A percentile compares a stretch with the other conserved stretches of the same genome.
These are phyloP conservation scores for Erinaceus europaeus DNA, from an alignment of 2,113 vertebrate genomes.

Conservation along the genomic window DNA sequence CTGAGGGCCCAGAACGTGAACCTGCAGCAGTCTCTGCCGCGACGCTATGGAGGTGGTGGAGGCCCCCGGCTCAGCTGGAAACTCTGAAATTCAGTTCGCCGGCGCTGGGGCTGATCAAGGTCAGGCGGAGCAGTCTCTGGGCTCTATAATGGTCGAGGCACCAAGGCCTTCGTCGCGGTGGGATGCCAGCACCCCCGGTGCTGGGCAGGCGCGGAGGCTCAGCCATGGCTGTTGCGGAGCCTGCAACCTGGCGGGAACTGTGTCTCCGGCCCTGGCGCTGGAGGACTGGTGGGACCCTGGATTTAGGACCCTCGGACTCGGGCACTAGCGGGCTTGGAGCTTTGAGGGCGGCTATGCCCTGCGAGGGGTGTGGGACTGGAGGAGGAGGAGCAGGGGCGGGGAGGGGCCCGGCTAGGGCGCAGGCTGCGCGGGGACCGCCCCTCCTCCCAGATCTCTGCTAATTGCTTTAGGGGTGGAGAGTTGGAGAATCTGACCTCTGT, in stretches of 20 bases:
- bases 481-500: rapidly evolving
- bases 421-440: background rate
- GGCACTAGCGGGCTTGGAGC: background rate
- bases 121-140: background rate
- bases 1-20: too few relatives aligned
- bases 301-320: conserved; percentile 38
- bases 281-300: background rate
- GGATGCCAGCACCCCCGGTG: background rate
- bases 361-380: background rate
- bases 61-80: conserved; percentile 59
- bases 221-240: background rate
- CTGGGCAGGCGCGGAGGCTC: too few relatives aligned
- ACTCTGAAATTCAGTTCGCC: background rate
- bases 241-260: background rate
- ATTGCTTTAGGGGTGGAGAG: background rate
- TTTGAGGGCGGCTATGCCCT: background rate
- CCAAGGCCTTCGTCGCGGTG: background rate
- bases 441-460: rapidly evolving
- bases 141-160: background rate
- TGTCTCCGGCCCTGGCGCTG: background rate
- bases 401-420: background rate
- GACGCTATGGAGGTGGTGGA: conserved; percentile 41
- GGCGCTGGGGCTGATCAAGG: background rate
- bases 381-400: background rate
- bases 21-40: rapidly evolving